Evolutionary conservation across 2,113 vertebrate genomes (phyloP).

Genomic region (Spilogale gracilis): DNA sequence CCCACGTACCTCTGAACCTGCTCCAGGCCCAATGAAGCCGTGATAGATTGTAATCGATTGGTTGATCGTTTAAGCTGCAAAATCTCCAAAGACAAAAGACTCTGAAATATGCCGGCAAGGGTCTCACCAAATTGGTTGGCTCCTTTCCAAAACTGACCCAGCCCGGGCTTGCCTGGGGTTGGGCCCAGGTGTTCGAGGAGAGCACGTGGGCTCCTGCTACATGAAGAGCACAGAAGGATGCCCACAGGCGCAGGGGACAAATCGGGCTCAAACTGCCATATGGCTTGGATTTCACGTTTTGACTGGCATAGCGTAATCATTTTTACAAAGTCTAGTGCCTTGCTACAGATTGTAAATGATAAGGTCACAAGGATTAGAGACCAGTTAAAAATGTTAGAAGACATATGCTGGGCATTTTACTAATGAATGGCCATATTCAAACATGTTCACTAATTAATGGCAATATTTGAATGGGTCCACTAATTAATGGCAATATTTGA

Average conservation of each 20-base stretch:
- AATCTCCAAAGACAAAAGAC: not conserved
- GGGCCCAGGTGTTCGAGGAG: not conserved
- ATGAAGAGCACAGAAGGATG: not conserved
- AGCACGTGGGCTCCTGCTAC: not conserved
- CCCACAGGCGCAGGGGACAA: slow-evolving; percentile 48
- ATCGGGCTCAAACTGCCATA: slow-evolving; percentile 70
- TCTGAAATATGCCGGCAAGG: not conserved
- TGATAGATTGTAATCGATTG: not conserved
- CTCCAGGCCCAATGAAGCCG: not conserved
- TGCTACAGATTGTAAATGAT: slow-evolving; percentile 76
- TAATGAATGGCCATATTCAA: slow-evolving; percentile 78
- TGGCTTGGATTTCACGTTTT: slow-evolving; percentile 73
- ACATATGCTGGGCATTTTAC: slow-evolving; percentile 65
- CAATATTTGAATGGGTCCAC: slow-evolving; percentile 61
- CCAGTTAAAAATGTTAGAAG: slow-evolving; percentile 77
- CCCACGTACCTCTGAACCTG: not conserved
- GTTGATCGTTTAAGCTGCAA: not conserved
- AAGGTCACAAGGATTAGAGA: slow-evolving; percentile 72
- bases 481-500: slow-evolving; percentile 78
- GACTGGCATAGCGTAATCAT: slow-evolving; percentile 48
- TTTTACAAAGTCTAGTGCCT: slow-evolving; percentile 71
- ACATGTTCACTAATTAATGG: slow-evolving; percentile 74
- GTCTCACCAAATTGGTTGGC: not conserved
- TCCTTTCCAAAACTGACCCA: not conserved
- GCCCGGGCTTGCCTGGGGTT: not conserved